A percentile compares a stretch with the other conserved stretches of the same genome.
These are phyloP conservation scores for Hemiscyllium ocellatum DNA, from an alignment of 2,113 vertebrate genomes.

Conservation along the genomic window DNA sequence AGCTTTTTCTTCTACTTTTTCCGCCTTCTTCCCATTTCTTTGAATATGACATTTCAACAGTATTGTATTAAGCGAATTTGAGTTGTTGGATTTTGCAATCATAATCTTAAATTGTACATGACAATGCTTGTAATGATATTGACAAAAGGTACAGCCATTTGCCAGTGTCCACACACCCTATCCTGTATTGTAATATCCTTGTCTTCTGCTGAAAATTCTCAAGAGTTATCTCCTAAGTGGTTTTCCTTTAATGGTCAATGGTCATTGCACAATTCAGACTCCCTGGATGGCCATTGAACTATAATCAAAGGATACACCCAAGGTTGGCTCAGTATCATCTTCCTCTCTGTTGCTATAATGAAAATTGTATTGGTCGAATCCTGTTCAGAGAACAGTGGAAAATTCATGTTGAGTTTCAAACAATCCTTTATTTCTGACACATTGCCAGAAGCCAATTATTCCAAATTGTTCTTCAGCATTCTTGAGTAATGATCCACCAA, in stretches of 20 bases:
- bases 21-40: not conserved
- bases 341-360: not conserved
- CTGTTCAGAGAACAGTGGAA: not conserved
- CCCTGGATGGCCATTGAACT: not conserved
- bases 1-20: not conserved
- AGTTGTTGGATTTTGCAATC: not conserved
- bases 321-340: not conserved
- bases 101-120: not conserved
- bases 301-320: not conserved
- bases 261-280: not conserved
- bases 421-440: conserved; percentile 12
- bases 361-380: not conserved
- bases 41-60: not conserved
- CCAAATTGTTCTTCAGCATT: conserved; percentile 23
- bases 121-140: not conserved
- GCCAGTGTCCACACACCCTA: not conserved
- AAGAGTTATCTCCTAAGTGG: not conserved
- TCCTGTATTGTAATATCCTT: not conserved
- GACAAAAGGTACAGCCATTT: not conserved
- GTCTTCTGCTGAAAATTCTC: not conserved
- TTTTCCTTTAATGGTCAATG: not conserved
- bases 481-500: not conserved
- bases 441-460: not conserved
- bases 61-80: not conserved
- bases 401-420: conserved; percentile 11